Conservation (phyloP, 64 coral and sea anemone genomes). For the Stichodactyla helianthus region DNA sequence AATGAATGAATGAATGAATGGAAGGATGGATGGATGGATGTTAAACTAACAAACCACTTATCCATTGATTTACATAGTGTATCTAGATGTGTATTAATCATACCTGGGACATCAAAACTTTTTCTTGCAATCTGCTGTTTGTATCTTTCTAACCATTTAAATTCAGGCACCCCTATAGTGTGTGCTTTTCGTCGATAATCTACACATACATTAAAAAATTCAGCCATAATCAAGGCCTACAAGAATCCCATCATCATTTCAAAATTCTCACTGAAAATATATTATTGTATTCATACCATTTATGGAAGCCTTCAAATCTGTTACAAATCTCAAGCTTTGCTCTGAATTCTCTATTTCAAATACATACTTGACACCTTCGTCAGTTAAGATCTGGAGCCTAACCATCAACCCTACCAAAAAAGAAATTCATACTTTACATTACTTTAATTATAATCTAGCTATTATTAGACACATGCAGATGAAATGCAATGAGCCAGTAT, state of each 20-base stretch:
- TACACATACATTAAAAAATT: constrained; percentile 13
- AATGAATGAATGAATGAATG: not conserved
- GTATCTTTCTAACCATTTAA: constrained; percentile 92
- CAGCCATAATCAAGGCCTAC: not conserved
- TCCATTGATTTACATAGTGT: too few relatives aligned
- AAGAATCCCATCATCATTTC: not conserved
- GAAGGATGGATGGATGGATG: not conserved
- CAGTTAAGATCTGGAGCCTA: constrained; percentile 48
- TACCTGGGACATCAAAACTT: constrained; percentile 28
- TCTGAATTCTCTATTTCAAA: constrained; percentile 48
- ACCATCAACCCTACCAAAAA: not conserved
- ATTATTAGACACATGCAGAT: not conserved
- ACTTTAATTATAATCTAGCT: too few relatives aligned
- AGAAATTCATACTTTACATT: not conserved
- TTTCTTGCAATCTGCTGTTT: constrained; percentile 49
- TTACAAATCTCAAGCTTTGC: constrained; percentile 31
- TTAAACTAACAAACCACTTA: too few relatives aligned
- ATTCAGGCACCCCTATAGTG: constrained; percentile 71
- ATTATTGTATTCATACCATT: not conserved
- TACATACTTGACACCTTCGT: constrained; percentile 41
- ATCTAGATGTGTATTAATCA: too few relatives aligned
- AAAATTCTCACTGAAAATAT: not conserved
- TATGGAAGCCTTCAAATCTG: constrained; percentile 36
- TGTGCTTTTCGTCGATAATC: constrained; percentile 75
- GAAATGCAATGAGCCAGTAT: too few relatives aligned